phyloP scores from a whole-genome alignment of 2,113 vertebrate genomes.

The Oreochromis spilurus region DNA sequence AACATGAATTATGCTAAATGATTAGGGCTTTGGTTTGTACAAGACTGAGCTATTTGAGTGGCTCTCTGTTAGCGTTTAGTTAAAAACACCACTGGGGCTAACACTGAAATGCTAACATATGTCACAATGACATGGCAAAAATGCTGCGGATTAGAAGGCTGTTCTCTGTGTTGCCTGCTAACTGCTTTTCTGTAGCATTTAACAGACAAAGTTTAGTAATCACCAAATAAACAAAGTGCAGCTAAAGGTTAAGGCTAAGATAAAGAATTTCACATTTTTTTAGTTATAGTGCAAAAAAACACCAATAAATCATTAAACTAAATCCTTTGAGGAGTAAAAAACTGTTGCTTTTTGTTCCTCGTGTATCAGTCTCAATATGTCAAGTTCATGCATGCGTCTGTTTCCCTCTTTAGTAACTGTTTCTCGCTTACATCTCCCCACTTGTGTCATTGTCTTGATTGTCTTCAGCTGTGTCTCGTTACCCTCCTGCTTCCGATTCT shows the following conservation, averaged over 20 bases:
- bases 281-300: neutral
- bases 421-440: neutral
- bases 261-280: neutral
- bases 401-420: neutral
- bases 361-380: neutral
- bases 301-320: neutral
- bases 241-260: neutral
- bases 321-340: neutral
- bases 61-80: neutral
- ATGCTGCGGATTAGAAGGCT: neutral
- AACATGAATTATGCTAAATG: neutral
- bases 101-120: neutral
- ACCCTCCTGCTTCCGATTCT: neutral
- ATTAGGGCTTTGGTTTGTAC: neutral
- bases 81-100: neutral
- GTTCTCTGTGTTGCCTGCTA: neutral
- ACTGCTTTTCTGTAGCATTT: neutral
- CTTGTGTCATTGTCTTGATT: neutral
- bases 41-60: neutral
- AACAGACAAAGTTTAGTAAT: neutral
- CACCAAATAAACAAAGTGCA: neutral
- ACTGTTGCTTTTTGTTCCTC: neutral
- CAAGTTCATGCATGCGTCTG: neutral
- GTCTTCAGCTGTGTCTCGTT: neutral
- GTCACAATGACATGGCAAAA: neutral